A percentile compares a stretch with the other conserved stretches of the same genome.
Evolutionary conservation across 2,888 invertebrate species (phyloP).

Genomic region (Xylota sylvarum): DNA sequence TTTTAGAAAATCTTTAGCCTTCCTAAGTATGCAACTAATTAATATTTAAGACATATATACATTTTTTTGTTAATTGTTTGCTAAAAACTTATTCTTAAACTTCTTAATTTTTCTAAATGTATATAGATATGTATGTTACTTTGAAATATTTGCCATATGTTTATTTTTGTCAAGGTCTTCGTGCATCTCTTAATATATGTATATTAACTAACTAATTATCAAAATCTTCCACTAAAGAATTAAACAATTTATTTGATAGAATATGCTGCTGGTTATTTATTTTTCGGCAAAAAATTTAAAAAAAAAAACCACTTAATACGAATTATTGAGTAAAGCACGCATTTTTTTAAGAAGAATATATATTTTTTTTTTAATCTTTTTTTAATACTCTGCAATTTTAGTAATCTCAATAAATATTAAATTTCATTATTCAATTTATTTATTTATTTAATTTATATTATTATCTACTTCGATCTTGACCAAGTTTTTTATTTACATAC

Average conservation of each 20-base stretch:
- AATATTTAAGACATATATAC: too few species aligned
- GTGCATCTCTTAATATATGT: background rate
- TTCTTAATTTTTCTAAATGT: too few species aligned
- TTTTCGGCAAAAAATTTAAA: background rate
- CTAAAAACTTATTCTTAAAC: too few species aligned
- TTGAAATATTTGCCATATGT: background rate
- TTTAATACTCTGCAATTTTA: background rate
- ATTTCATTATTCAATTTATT: background rate
- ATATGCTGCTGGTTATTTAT: background rate
- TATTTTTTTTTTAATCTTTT: background rate
- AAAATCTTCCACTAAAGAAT: background rate
- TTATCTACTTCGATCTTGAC: constrained; percentile 55
- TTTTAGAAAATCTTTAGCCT: too few species aligned
- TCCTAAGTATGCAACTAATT: too few species aligned
- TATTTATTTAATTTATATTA: background rate
- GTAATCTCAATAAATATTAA: background rate
- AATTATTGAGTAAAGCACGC: background rate
- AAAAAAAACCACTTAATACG: background rate
- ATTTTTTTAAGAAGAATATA: background rate
- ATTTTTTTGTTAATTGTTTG: too few species aligned
- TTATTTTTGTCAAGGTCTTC: background rate
- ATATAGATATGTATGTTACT: too few species aligned
- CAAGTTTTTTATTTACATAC: constrained; percentile 52
- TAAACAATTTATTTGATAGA: background rate
- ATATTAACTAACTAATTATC: background rate